Base-by-base conservation (phyloP, 2,888 invertebrate genomes). In the Resseliella maxima region DNA sequence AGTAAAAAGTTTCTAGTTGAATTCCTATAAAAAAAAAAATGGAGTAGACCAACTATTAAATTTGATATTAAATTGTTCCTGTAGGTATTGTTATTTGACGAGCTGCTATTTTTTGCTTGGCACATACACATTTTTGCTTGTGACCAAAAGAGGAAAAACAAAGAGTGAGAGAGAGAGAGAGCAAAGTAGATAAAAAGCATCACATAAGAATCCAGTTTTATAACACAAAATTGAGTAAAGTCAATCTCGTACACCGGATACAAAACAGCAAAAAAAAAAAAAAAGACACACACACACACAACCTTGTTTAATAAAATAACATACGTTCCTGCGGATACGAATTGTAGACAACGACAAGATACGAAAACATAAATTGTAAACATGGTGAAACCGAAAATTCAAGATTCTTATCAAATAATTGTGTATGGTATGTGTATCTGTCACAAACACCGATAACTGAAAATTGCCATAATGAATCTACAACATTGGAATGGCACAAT, bases 321-420 rank as follows among this genome's bases (percentile, higher is more conserved):
- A 72, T 59, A 24, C 24, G n/a, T 6, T 59, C 6, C 24, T 3
- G 1, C 31, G 72, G 3, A 15, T 2, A 18, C 15, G 72, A 12
- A 31, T 31, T 12, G 15, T 15, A 24, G 5, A 3, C 31, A 59
- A 59, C 59, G 0, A 24, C 15, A 72, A 72, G 72, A 72, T 31
- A 72, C n/a, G 31, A 12, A 18, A 15, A 72, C 72, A 72, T 72
- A 72, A 72, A 72, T 72, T 72, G 27, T 72, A 72, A 72, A 72
- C 72, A 72, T 18, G 12, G 31, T 41, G 31, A 35, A 72, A 72
- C 6, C 72, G 31, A 35, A 72, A 72, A 72, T 31, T 31, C 72
- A 72, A 72, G 72, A 72, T 72, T 35, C 72, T 72, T 72, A 72
- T 72, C 72, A 72, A 72, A 31, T 72, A 72, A 72, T 72, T 72